Percentiles rank a stretch among this genome's conserved stretches.
Conservation (phyloP, 2,888 invertebrate species). For the Crossocerus cetratus region DNA sequence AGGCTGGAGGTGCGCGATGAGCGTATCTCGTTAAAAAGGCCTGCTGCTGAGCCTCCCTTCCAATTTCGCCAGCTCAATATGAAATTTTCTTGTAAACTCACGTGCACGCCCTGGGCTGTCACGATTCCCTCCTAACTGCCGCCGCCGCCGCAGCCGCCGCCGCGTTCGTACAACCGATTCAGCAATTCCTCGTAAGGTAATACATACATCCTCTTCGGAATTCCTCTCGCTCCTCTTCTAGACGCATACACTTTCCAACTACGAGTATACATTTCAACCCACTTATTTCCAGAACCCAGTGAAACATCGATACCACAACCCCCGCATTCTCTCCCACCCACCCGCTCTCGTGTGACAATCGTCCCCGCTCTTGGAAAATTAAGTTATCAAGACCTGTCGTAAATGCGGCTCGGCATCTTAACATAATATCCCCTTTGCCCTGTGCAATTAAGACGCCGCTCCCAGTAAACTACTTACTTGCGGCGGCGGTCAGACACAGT, state of each 20-base stretch:
- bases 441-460: no score
- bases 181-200: slow-evolving; percentile 73
- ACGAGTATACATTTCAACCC: slow-evolving; percentile 26
- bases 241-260: slow-evolving; percentile 54
- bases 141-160: slow-evolving; percentile 32
- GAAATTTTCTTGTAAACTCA: slow-evolving; percentile 76
- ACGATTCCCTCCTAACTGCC: slow-evolving; percentile 74
- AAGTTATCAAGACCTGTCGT: no score
- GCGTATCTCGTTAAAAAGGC: slow-evolving; percentile 69
- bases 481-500: no score
- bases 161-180: slow-evolving; percentile 73
- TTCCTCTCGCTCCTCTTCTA: slow-evolving; percentile 65
- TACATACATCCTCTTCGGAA: slow-evolving; percentile 73
- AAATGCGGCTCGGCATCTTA: no score
- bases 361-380: no score
- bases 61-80: slow-evolving; percentile 76
- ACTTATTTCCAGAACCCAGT: slow-evolving; percentile 7
- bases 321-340: no score
- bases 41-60: no score
- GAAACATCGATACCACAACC: no score
- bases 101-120: slow-evolving; percentile 76
- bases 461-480: no score
- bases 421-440: no score
- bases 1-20: slow-evolving; percentile 64
- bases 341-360: no score